Evolutionary conservation across 2,888 invertebrate species (phyloP).

Genomic region (Melinaea menophilus): DNA sequence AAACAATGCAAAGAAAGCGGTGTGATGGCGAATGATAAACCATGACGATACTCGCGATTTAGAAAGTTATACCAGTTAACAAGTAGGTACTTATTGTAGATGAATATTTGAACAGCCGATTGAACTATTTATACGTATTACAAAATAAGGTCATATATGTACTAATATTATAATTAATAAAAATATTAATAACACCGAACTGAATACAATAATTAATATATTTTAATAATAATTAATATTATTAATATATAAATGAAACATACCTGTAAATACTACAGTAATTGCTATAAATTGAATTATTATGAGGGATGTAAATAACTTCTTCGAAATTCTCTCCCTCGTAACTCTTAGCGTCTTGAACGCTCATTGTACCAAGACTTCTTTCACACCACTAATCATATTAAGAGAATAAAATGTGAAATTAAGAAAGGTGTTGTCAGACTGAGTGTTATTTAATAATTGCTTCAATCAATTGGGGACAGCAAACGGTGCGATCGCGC

Average conservation of each 20-base stretch:
- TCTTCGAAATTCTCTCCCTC: slow-evolving; percentile 58
- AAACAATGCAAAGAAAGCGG: no score
- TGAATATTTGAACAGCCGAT: no score
- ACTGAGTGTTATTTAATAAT: slow-evolving; percentile 58
- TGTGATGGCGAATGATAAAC: no score
- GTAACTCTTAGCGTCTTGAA: slow-evolving; percentile 57
- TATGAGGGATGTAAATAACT: slow-evolving; percentile 59
- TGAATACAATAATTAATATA: no score
- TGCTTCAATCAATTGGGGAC: slow-evolving; percentile 64
- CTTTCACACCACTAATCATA: slow-evolving; percentile 35
- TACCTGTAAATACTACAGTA: slow-evolving; percentile 79
- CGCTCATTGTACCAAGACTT: slow-evolving; percentile 59
- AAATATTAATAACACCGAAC: no score
- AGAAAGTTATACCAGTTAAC: no score
- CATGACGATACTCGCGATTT: no score
- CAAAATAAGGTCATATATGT: no score
- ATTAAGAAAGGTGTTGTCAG: slow-evolving; percentile 41
- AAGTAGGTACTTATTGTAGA: no score
- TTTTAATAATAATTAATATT: no score
- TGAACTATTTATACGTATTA: no score
- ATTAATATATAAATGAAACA: background rate
- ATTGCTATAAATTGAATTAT: slow-evolving; percentile 75
- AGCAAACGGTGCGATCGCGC: slow-evolving; percentile 68
- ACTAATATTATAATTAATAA: no score
- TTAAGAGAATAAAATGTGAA: slow-evolving; percentile 25